Evolutionary conservation across 2,888 invertebrate genomes (phyloP), one percentile per base, ranked within the genome.

Genomic region (Rhabditoides inermis): DNA sequence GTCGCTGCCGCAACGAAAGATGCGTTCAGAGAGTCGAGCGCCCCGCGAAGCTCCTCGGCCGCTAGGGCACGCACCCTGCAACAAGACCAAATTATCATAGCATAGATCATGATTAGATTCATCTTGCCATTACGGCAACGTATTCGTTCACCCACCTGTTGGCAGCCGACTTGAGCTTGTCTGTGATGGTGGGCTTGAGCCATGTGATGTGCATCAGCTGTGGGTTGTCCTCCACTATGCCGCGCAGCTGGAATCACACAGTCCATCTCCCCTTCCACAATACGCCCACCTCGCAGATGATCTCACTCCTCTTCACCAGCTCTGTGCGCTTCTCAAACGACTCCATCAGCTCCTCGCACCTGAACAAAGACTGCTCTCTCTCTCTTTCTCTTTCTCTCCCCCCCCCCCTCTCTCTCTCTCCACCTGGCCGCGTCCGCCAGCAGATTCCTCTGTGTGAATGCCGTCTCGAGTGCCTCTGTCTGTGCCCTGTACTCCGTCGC

Each of bases 21-120:
- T 26, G 63, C 60, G 40, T 70, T 70, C 46, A 73, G 47, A 6
- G 73, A 65, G 15, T 56, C 45, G 22, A 73, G 55, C n/a, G 70
- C 69, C 35, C 61, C 41, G 25, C 64, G 61, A 48, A 73, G 42
- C 28, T 72, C 69, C 20, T 63, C 65, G 4, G 66, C 61, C 10
- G 62, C 63, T 4, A 22, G n/a, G 12, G 35, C 6, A 15, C 18
- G 12, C 18, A 45, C 10, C 18, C 15, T 42, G 2, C 20, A 6
- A 6, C 4, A 15, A 15, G 22, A n/a, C 23, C 20, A 15, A 41
- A 42, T 28, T 27, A n/a, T n/a, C n/a, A n/a, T n/a, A n/a, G n/a
- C n/a, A n/a, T n/a, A n/a, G n/a, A n/a, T n/a, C n/a, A n/a, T n/a
- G n/a, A n/a, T n/a, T n/a, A n/a, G n/a, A n/a, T n/a, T n/a, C n/a